Evolutionary conservation across 2,888 invertebrate genomes (phyloP), one percentile per base, ranked within the genome.

Genomic region (Oligia latruncula): DNA sequence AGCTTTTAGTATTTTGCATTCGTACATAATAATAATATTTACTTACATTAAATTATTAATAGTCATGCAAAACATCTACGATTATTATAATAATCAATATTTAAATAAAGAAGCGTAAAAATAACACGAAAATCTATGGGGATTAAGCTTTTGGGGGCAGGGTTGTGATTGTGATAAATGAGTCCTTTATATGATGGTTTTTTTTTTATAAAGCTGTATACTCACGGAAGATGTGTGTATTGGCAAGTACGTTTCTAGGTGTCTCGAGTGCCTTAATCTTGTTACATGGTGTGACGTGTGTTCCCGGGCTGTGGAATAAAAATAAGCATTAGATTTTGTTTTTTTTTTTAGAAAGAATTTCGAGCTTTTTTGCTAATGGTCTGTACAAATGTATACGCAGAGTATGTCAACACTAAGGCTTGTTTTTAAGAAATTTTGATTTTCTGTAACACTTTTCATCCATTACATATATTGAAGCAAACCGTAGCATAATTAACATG

Each of bases 181-280:
- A 77, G 72, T 76, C 17, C 29, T 71, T 29, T 73, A 79, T 84
- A 78, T 83, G 87, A 86, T 87, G 86, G 64, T 68, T 40, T 73
- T 82, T 79, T 87, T 43, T 71, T n/a, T 65, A 82, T 86, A 84
- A 84, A 77, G 75, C 64, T 78, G 78, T 82, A 82, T 93, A 96
- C 96, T 96, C 93, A 96, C 96, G 92, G 96, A 91, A 76, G 93
- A 89, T 73, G 95, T 90, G 91, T 94, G 94, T 83, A 94, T 92
- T 35, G 95, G 95, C 78, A 92, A 90, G 90, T 93, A 94, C 77
- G 93, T 94, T 62, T 95, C 94, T 80, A 96, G 91, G 82, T 96
- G 96, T 85, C 96, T 93, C 46, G 96, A 96, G 89, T 96, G 96
- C 81, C 94, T 91, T 94, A 96, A 94, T 91, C 96, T 94, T 65